Conservation (phyloP, 2,797 vertebrate genomes). For the Mormyrops boulengeri region DNA sequence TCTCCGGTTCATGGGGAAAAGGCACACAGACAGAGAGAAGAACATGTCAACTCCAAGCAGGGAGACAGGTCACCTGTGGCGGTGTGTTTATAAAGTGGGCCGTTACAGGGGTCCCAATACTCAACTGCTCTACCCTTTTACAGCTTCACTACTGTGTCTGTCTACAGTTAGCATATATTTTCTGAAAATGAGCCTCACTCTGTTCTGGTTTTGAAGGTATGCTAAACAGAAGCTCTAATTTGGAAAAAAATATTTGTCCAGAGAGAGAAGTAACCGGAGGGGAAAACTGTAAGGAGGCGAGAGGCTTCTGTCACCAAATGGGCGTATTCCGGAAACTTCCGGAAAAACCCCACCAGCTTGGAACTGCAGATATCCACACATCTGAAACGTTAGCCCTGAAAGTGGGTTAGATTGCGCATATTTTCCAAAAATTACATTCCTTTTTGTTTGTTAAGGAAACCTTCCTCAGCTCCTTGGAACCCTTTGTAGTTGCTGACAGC, state of each 20-base stretch:
- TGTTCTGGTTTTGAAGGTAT: not conserved
- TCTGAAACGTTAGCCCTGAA: conserved; percentile 47
- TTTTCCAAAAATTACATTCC: conserved; percentile 49
- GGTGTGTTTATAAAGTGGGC: not conserved
- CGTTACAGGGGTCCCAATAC: not conserved
- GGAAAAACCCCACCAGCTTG: conserved; percentile 40
- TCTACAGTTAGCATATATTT: not conserved
- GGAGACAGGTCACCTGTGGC: not conserved
- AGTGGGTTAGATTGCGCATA: conserved; percentile 61
- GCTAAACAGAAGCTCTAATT: not conserved
- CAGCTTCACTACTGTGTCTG: not conserved
- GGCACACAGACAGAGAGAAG: not conserved
- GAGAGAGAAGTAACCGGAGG: not conserved
- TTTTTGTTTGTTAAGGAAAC: conserved; percentile 39
- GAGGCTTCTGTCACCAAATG: conserved; percentile 25
- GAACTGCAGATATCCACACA: conserved; percentile 39
- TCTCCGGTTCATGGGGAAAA: not conserved
- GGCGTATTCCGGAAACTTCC: conserved; percentile 37
- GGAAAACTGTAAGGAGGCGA: not conserved
- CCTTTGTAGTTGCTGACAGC: conserved; percentile 40
- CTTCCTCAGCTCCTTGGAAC: conserved; percentile 32
- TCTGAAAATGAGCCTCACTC: not conserved
- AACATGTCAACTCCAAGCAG: not conserved
- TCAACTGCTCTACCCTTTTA: not conserved
- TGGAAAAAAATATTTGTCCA: not conserved